Evolutionary conservation across 2,888 invertebrate species (phyloP).

Genomic region (Platycnemis pennipes): DNA sequence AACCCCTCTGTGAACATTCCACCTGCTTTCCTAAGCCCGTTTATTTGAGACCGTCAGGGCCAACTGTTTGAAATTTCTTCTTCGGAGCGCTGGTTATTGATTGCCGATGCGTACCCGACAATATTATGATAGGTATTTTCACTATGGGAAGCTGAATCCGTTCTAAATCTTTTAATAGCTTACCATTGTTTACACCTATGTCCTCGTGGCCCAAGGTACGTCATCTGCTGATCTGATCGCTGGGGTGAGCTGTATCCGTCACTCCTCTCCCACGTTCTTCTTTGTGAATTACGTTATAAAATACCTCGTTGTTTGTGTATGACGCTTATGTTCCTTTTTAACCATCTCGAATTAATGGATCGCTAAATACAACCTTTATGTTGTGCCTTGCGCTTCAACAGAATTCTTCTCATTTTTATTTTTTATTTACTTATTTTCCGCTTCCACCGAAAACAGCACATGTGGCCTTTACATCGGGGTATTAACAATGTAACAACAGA

Average conservation of each 20-base stretch:
- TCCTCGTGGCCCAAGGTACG: background rate
- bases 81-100: background rate
- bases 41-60: background rate
- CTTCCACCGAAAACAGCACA: too few relatives aligned
- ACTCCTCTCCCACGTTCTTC: background rate
- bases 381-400: too few relatives aligned
- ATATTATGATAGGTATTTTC: constrained; percentile 31
- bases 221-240: background rate
- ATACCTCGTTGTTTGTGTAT: background rate
- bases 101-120: background rate
- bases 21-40: background rate
- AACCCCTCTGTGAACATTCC: background rate
- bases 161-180: background rate
- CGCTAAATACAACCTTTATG: too few relatives aligned
- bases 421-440: too few relatives aligned
- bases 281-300: background rate
- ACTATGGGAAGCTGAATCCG: background rate
- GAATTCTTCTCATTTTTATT: too few relatives aligned
- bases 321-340: too few relatives aligned
- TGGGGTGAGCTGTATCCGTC: background rate
- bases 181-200: background rate
- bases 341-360: too few relatives aligned
- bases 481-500: too few relatives aligned
- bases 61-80: constrained; percentile 36
- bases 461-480: too few relatives aligned